Evolutionary conservation across 1,140 invertebrate species (phyloP).

Genomic region (Chrysomallon squamiferum): DNA sequence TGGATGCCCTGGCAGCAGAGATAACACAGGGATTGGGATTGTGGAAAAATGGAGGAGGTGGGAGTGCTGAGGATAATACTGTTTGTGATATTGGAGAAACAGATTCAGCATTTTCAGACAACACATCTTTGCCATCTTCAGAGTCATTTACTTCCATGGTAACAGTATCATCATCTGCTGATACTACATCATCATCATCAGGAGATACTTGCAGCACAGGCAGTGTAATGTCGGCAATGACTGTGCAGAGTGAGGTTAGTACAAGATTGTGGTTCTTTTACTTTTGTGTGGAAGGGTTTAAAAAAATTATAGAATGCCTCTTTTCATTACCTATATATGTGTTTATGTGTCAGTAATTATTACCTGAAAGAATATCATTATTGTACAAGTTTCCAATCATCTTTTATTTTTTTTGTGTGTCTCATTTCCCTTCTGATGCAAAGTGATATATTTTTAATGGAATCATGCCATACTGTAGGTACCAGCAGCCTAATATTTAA

Average conservation of each 20-base stretch:
- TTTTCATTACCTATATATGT: no score
- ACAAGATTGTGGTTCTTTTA: neutral
- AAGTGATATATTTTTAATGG: no score
- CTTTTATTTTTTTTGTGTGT: no score
- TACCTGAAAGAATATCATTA: no score
- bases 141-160: slow-evolving; percentile 82
- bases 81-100: slow-evolving; percentile 76
- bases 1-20: slow-evolving; percentile 54
- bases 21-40: slow-evolving; percentile 48
- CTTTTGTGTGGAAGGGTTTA: neutral
- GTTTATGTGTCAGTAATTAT: no score
- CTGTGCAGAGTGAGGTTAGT: slow-evolving; percentile 46
- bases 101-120: slow-evolving; percentile 97
- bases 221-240: slow-evolving; percentile 40
- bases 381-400: no score
- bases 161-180: slow-evolving; percentile 56
- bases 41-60: slow-evolving; percentile 23
- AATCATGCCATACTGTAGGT: no score
- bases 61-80: slow-evolving; percentile 2
- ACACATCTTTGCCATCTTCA: slow-evolving; percentile 87
- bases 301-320: no score
- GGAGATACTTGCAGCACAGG: slow-evolving; percentile 47
- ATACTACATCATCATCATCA: slow-evolving; percentile 38
- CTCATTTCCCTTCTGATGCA: no score
- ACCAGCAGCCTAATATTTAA: no score